Base-by-base conservation (phyloP, 2,797 vertebrate genomes). In the Sebastes kiyomatsui region DNA sequence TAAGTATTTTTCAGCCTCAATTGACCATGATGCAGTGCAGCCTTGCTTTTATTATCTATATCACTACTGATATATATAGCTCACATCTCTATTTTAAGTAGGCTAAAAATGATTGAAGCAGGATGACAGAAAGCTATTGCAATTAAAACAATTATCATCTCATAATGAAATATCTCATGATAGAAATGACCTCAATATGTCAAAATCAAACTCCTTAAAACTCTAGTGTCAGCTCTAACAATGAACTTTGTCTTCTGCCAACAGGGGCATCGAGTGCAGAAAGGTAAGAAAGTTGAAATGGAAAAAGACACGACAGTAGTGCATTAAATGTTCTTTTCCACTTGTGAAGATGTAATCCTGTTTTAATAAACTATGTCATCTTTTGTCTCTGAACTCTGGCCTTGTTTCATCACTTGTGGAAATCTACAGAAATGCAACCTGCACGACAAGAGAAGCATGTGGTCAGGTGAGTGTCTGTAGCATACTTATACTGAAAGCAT, bases 351-450 rank as follows among this genome's bases (percentile, higher is more conserved):
- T 7, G 20, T 68, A 9, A 7, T 2, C 1, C 0, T 78, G 56
- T 28, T 78, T 2, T 49, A 3, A 59, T 23, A 14, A 70, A 14
- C 11, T 8, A 1, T 72, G 3, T 30, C 7, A 1, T 62, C 4
- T 67, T 10, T 83, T 73, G 11, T 82, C 22, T 81, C 18, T 59
- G 2, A 74, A 76, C 32, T 2, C 11, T 70, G 3, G 0, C 72
- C 6, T 46, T 11, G 9, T 66, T 71, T n/a, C 8, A 35, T 68
- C 42, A 28, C 60, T 12, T 5, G 12, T 80, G 79, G 35, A 73
- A 76, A 62, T 59, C 3, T 67, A 28, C 80, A 94, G 91, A 13
- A 74, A 83, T 82, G 59, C 10, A 65, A 72, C 75, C 35, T 93
- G 92, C 8, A 4, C 23, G 6, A 6, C 79, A 4, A 5, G 1